Evolutionary conservation across 2,888 invertebrate genomes (phyloP).

Genomic region (Agrotis clavis): DNA sequence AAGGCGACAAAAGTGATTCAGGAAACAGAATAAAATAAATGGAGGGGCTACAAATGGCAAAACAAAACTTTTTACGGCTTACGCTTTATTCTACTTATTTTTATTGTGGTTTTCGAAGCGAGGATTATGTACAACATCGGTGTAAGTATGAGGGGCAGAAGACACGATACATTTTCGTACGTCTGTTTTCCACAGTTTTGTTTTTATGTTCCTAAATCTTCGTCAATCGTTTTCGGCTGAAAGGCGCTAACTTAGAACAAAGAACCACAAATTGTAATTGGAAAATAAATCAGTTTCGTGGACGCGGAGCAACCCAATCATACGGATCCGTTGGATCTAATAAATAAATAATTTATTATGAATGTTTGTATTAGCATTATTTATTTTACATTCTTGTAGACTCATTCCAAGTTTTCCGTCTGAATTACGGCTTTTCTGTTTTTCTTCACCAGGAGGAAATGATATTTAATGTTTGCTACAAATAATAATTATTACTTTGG

Average conservation of each 20-base stretch:
- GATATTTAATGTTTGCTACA: slow-evolving; percentile 3
- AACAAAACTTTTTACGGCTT: slow-evolving; percentile 57
- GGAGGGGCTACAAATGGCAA: slow-evolving; percentile 32
- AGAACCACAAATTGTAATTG: slow-evolving; percentile 64
- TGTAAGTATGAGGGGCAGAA: slow-evolving; percentile 12
- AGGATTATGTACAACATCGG: slow-evolving; percentile 13
- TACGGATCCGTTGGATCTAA: slow-evolving; percentile 38
- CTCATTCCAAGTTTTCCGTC: background rate
- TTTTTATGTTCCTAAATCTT: slow-evolving; percentile 40
- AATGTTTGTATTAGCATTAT: slow-evolving; percentile 27
- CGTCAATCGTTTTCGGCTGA: slow-evolving; percentile 38
- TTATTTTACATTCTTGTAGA: slow-evolving; percentile 12
- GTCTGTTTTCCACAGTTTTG: slow-evolving; percentile 46
- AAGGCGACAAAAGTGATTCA: slow-evolving; percentile 24
- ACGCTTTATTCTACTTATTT: slow-evolving; percentile 41
- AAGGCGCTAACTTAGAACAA: slow-evolving; percentile 51
- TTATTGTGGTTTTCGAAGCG: slow-evolving; percentile 51
- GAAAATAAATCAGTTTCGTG: slow-evolving; percentile 69
- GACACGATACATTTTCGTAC: slow-evolving; percentile 22
- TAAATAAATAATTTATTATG: slow-evolving; percentile 35
- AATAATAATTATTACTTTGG: slow-evolving; percentile 38
- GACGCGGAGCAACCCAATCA: slow-evolving; percentile 63
- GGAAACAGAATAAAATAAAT: slow-evolving; percentile 47
- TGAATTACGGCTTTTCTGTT: background rate
- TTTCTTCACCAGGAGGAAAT: background rate